phyloP scores from a whole-genome alignment of 2,797 vertebrate genomes.

The Heteromormyrus szaboi region DNA sequence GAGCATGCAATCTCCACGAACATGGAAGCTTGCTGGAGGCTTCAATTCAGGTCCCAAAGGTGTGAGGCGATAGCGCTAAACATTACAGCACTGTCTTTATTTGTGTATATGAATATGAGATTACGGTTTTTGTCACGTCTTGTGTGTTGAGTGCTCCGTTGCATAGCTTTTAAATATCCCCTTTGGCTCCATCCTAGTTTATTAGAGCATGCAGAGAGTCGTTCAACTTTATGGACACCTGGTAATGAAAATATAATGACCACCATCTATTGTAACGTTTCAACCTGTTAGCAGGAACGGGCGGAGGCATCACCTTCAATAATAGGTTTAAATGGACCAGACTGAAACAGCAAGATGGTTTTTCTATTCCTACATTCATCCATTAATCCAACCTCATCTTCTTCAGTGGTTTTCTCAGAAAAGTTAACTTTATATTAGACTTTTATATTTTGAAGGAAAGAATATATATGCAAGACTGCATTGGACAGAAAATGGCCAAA shows the following conservation, averaged over 20 bases:
- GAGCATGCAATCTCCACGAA: neutral
- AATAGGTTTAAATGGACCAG: conserved; percentile 15
- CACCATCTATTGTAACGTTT: conserved; percentile 34
- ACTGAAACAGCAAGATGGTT: conserved; percentile 18
- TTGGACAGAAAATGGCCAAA: neutral
- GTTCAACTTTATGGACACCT: conserved; percentile 37
- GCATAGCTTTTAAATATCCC: conserved; percentile 26
- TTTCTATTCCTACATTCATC: conserved; percentile 8
- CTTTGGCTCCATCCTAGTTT: conserved; percentile 21
- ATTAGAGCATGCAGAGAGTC: conserved; percentile 29
- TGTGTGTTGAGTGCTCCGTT: conserved; percentile 6
- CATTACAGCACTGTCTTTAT: neutral
- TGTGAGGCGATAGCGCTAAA: neutral
- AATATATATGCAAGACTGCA: neutral
- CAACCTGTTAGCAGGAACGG: conserved; percentile 24
- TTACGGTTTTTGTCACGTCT: neutral
- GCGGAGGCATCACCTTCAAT: conserved; percentile 14
- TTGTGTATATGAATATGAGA: neutral
- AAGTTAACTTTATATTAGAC: conserved; percentile 20
- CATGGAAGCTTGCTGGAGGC: neutral
- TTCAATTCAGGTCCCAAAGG: neutral
- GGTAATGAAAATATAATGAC: conserved; percentile 44
- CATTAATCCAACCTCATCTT: neutral
- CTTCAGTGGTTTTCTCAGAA: neutral
- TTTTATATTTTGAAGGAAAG: neutral